Conservation (phyloP, 2,113 vertebrate species). For the Mastomys natalensis region DNA sequence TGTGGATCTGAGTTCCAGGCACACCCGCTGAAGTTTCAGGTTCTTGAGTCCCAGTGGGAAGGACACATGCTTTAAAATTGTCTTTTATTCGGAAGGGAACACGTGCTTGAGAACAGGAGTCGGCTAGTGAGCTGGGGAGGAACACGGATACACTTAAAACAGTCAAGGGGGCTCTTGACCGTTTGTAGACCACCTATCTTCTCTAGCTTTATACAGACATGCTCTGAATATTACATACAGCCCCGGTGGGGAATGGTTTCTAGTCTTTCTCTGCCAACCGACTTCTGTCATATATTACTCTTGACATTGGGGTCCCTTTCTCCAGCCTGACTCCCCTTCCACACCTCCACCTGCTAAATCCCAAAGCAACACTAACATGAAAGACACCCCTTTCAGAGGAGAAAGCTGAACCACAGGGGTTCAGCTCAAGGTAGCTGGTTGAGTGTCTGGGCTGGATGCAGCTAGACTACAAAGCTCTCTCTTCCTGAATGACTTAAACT, state of each 20-base stretch:
- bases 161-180: too few species aligned
- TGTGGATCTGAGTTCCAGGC: background rate
- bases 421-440: background rate
- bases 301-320: background rate
- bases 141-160: background rate
- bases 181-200: background rate
- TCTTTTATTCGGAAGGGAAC: background rate
- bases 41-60: background rate
- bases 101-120: background rate
- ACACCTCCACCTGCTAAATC: background rate
- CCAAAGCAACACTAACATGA: background rate
- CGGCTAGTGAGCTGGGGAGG: background rate
- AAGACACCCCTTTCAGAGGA: background rate
- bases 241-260: background rate
- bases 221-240: background rate
- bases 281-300: background rate
- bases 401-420: background rate
- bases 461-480: fast-evolving
- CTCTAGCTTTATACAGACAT: background rate
- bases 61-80: background rate
- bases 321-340: background rate
- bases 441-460: background rate
- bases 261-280: background rate
- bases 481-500: background rate
- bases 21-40: background rate